Evolutionary conservation across 2,888 invertebrate species (phyloP).

Genomic region (Choreutis nemorana): DNA sequence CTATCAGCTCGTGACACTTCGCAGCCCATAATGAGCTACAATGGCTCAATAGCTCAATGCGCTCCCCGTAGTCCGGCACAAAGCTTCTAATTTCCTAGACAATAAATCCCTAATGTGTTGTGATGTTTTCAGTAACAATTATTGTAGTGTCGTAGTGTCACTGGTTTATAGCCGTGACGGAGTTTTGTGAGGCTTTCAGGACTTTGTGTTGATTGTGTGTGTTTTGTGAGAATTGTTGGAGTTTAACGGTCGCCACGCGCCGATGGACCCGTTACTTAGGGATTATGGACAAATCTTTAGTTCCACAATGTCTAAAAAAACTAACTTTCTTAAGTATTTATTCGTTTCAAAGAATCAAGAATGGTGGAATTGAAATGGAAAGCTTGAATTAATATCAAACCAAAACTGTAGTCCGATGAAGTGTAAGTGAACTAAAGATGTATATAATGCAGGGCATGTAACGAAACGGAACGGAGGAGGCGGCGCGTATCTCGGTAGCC

Average conservation of each 20-base stretch:
- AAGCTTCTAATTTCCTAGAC: conserved; percentile 51
- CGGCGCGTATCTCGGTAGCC: conserved; percentile 53
- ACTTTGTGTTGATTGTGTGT: conserved; percentile 26
- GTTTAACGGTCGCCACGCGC: conserved; percentile 18
- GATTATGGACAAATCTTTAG: too few species aligned
- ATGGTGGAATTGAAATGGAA: too few species aligned
- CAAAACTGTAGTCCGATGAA: too few species aligned
- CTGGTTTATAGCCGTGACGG: conserved; percentile 44
- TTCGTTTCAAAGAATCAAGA: too few species aligned
- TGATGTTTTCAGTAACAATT: conserved; percentile 50
- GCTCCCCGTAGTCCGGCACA: conserved; percentile 46
- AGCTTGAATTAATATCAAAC: too few species aligned
- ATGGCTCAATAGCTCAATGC: conserved; percentile 26
- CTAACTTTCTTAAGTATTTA: too few species aligned
- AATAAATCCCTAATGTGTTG: conserved; percentile 59
- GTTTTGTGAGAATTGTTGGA: conserved; percentile 11
- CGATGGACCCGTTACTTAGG: too few species aligned
- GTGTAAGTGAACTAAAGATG: too few species aligned
- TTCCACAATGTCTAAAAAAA: too few species aligned
- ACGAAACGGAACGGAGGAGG: conserved; percentile 19
- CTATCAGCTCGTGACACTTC: conserved; percentile 22
- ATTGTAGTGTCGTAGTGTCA: conserved; percentile 31
- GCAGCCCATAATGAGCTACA: conserved; percentile 27
- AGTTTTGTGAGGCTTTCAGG: conserved; percentile 22
- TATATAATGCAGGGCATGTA: too few species aligned